Base-by-base conservation (phyloP, 1,140 invertebrate genomes). In the Hesperophylax magnus region DNA sequence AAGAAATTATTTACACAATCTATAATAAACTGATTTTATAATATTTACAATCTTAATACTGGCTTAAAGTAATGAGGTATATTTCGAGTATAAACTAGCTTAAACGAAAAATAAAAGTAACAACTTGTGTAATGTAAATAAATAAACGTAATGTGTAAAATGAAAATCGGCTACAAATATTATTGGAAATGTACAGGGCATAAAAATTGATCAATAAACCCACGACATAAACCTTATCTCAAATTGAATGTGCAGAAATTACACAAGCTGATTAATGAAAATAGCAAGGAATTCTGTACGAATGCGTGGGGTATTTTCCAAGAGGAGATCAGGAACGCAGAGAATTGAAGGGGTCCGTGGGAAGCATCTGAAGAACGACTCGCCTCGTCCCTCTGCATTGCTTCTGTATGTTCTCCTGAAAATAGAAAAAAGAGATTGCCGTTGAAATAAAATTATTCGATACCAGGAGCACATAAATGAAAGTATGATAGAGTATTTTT, bases 321-420 rank as follows among this genome's bases (percentile, higher is more conserved):
- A 9, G 65, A 39, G 39, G 52, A 34, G 18, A 69, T 69, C 20
- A 69, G 18, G 6, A 34, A 20, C 34, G 1, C 17, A n/a, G 65
- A 69, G 7, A 69, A 34, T 22, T 11, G 1, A 69, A 20, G 17
- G 65, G 65, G 27, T 27, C 63, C 20, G 18, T 20, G 17, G 24
- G 27, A 76, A 58, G 60, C 63, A 20, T 27, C 31, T 34, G 78
- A 65, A 7, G 58, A 54, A 14, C 61, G 63, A n/a, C 54, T 78
- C 24, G 83, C 61, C 52, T 84, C 74, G 63, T 84, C 83, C 53
- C 83, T 60, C 75, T 84, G 83, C 83, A 84, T 84, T 20, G 83
- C 81, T 60, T 84, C 83, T 6, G 71, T 75, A 47, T 82, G 79
- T 56, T 84, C 83, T 77, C 83, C 83, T 84, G 71, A 11, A 72